Evolutionary conservation across 2,888 invertebrate genomes (phyloP), one percentile per base, ranked within the genome.

Genomic region (Ecdyonurus torrentis): DNA sequence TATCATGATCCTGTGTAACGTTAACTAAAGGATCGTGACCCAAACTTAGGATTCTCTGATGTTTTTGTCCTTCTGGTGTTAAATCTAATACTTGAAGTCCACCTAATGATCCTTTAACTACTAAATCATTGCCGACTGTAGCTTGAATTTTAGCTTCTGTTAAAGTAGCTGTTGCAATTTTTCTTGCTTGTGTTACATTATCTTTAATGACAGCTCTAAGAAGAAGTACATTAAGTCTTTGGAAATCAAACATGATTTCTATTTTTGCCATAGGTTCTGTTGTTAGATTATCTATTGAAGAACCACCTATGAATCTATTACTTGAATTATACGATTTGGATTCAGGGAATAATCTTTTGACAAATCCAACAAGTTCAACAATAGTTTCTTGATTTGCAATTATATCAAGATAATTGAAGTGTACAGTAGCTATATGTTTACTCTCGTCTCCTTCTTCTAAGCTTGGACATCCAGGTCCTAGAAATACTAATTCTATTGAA

Each of bases 351-450:
- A 91, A 83, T 61, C 91, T 81, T 69, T 87, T 86, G 2, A 84
- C 81, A 72, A 96, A 95, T n/a, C 91, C 90, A 67, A 94, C 82
- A 64, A 97, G 75, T 74, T 97, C 96, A 10, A 95, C 90, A 67
- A 96, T 88, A 0, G 96, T 96, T 74, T 94, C 94, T 74, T 95
- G 95, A 76, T 96, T 96, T 0, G 94, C 92, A 55, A 95, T 95
- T 63, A 96, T 89, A 74, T 96, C 96, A 67, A 96, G 78, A 74
- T 90, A 95, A 72, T 96, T 96, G 71, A 96, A 96, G 68, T 93
- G 85, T 69, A 96, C 87, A 70, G 89, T 91, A 0, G 91, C 89
- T 60, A 92, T 84, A 69, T 89, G 84, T 65, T 81, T 68, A 25
- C 74, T 72, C 66, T 73, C 73, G 25, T 66, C 69, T 58, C 80